Evolutionary conservation across 2,888 invertebrate genomes (phyloP), one percentile per base, ranked within the genome.

Genomic region (Deilephila elpenor): DNA sequence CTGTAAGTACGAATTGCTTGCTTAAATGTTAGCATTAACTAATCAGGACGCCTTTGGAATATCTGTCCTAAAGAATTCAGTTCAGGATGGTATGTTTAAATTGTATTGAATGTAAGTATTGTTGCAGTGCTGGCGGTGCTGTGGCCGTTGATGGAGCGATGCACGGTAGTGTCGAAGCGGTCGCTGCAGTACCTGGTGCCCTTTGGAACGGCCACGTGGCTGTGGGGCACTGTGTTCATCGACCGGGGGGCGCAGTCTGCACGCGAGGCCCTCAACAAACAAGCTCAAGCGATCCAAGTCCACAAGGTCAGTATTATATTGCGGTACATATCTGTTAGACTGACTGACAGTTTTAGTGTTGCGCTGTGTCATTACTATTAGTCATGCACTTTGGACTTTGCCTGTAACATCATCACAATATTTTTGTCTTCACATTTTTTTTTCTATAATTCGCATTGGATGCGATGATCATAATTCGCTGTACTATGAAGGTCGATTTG

Each of bases 161-260:
- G 97, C 80, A 97, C 98, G 3, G 97, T 97, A 75, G 96, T 99
- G 70, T 96, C 98, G 1, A 99, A 98, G 90, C 97, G 96, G 79
- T 97, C 97, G 80, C 94, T 99, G 70, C 95, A 98, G 78, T 98
- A 97, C 88, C 91, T 97, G 70, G 97, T 97, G 78, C 97, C 98
- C 2, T 98, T 98, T 86, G 98, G 98, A 8, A 88, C 98, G 6
- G 97, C 98, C 0, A 96, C 97, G 5, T 98, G 97, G 97, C 94
- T 98, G 73, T 98, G 98, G 96, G 98, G 98, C 59, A 97, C 98
- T 0, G 96, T 98, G 73, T 99, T 98, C 88, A 98, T 99, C 71
- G 96, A 98, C 90, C 95, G 98, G 76, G 95, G 96, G 0, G 97
- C 97, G 51, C 95, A 96, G 56, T 96, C 96, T 76, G 97, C 98